A percentile compares a stretch with the other conserved stretches of the same genome.
Conservation (phyloP, 2,113 vertebrate species). For the Bos javanicus region DNA sequence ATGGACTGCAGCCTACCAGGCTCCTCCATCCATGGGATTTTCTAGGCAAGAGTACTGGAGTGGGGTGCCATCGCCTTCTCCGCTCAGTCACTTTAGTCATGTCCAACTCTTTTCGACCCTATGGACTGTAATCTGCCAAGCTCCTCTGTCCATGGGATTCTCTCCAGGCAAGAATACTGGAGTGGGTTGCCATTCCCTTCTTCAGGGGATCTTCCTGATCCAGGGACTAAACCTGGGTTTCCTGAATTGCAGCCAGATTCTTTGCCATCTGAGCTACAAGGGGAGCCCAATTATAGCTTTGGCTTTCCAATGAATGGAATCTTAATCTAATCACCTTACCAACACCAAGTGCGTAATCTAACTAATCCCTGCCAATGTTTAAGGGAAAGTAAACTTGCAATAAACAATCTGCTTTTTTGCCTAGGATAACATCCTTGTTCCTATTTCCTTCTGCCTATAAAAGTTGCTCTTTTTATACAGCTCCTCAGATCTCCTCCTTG, state of each 20-base stretch:
- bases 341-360: neutral
- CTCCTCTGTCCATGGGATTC: neutral
- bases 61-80: too few species aligned
- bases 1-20: neutral
- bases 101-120: neutral
- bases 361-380: neutral
- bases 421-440: neutral
- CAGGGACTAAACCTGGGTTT: too few species aligned
- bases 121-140: neutral
- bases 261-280: too few species aligned
- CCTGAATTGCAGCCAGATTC: too few species aligned
- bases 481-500: neutral
- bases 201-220: too few species aligned
- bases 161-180: too few species aligned
- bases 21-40: neutral
- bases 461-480: neutral
- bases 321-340: neutral
- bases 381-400: neutral
- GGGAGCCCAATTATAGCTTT: neutral
- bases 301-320: neutral
- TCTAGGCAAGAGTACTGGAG: too few species aligned
- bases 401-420: neutral
- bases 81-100: neutral
- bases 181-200: too few species aligned
- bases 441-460: neutral